Conservation (phyloP, 2,113 vertebrate species). For the Brienomyrus longianalis region DNA sequence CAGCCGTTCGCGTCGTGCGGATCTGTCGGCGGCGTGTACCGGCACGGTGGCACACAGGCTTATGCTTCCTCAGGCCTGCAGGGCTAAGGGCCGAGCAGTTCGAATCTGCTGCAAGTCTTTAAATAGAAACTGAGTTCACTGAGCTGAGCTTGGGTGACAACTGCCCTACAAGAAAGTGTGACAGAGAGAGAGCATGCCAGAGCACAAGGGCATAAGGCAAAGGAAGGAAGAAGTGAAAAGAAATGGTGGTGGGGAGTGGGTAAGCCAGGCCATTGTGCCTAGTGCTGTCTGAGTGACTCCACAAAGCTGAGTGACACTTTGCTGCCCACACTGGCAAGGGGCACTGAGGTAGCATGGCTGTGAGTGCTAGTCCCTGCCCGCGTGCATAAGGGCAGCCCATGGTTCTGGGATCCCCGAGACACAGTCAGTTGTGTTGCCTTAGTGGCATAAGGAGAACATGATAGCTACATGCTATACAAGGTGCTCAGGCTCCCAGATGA, state of each 20-base stretch:
- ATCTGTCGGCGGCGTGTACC: background rate
- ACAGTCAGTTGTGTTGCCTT: background rate
- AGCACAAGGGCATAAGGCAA: slow-evolving; percentile 13
- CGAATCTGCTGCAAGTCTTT: slow-evolving; percentile 42
- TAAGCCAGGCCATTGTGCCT: background rate
- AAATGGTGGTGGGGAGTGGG: background rate
- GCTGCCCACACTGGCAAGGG: background rate
- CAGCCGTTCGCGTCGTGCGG: background rate
- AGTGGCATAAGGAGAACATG: background rate
- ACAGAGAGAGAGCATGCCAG: slow-evolving; percentile 19
- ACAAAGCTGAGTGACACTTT: background rate
- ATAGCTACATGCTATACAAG: background rate
- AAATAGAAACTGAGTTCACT: slow-evolving; percentile 56
- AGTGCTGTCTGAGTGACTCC: background rate
- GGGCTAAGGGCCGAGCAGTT: slow-evolving; percentile 16
- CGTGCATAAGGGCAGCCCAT: background rate
- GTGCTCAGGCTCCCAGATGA: background rate
- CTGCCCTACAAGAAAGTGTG: slow-evolving; percentile 33
- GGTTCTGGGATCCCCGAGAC: background rate
- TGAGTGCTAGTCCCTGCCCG: background rate
- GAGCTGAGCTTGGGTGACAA: slow-evolving; percentile 57
- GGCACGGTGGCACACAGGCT: background rate
- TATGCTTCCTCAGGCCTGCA: background rate
- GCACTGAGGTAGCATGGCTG: background rate
- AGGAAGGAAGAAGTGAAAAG: background rate